phyloP scores from a whole-genome alignment of 2,113 vertebrate species.

The Microcebus griseorufus region DNA sequence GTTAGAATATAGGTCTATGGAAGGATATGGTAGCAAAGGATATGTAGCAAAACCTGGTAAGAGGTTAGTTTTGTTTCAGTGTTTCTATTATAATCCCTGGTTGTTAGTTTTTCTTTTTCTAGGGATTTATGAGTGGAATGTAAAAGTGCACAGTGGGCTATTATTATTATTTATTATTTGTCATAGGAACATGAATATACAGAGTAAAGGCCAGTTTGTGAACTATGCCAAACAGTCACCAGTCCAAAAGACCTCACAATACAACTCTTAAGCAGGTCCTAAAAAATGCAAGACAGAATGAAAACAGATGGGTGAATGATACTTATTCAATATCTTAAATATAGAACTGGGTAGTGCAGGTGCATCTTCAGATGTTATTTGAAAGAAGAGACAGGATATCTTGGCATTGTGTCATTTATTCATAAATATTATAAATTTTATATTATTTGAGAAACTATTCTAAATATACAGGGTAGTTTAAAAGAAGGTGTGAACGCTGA shows the following conservation, averaged over 20 bases:
- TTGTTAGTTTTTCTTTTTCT: constrained; percentile 66
- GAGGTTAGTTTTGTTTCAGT: not conserved
- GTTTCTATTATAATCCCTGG: constrained; percentile 54
- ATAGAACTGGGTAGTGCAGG: constrained; percentile 79
- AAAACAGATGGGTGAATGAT: constrained; percentile 79
- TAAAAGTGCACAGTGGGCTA: constrained; percentile 52
- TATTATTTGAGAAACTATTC: constrained; percentile 77
- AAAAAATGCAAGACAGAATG: constrained; percentile 76
- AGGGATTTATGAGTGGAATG: constrained; percentile 55
- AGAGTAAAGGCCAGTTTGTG: constrained; percentile 63
- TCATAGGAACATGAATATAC: constrained; percentile 51
- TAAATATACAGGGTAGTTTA: constrained; percentile 66
- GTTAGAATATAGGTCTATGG: constrained; percentile 43
- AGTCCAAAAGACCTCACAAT: constrained; percentile 55
- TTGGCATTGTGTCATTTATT: constrained; percentile 82
- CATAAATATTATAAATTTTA: constrained; percentile 82
- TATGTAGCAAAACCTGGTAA: constrained; percentile 56
- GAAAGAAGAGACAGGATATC: constrained; percentile 80
- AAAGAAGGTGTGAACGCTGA: constrained; percentile 54
- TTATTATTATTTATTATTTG: constrained; percentile 73
- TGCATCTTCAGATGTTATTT: constrained; percentile 82
- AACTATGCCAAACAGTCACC: constrained; percentile 47
- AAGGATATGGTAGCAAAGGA: constrained; percentile 39
- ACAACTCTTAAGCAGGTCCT: constrained; percentile 55
- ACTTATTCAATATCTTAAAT: constrained; percentile 82